Evolutionary conservation across 2,113 vertebrate genomes (phyloP).

Genomic region (Alces alces): DNA sequence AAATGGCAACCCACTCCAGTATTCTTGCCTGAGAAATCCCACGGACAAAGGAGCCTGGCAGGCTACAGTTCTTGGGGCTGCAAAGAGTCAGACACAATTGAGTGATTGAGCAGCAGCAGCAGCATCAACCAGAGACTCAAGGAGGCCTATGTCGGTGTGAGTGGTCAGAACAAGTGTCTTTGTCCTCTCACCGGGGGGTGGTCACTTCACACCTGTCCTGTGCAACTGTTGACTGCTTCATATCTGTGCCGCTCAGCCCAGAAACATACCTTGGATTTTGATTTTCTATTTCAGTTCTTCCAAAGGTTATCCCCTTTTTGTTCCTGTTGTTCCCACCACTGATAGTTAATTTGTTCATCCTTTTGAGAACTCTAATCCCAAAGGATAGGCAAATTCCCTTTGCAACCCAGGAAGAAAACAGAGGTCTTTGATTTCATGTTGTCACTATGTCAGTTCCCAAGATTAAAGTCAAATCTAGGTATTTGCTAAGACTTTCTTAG

Average conservation of each 20-base stretch:
- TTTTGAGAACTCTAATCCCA: not conserved
- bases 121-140: not conserved
- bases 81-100: not conserved
- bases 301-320: not conserved
- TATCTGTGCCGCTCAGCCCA: rapidly evolving
- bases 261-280: not conserved
- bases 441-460: not conserved
- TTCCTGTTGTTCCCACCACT: not conserved
- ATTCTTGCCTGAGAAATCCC: not conserved
- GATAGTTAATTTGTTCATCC: not conserved
- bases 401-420: not conserved
- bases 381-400: not conserved
- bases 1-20: not conserved
- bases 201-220: not conserved
- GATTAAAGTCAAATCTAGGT: not conserved
- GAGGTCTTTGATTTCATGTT: not conserved
- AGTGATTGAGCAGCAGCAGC: not conserved
- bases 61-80: not conserved
- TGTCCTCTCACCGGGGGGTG: not conserved
- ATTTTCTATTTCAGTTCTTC: not conserved
- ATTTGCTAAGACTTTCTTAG: not conserved
- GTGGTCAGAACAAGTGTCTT: not conserved
- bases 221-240: too few relatives aligned
- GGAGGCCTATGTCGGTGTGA: not conserved
- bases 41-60: not conserved